Percentiles rank a stretch among this genome's conserved stretches.
phyloP scores from a whole-genome alignment of 2,113 vertebrate species.

The Vimba vimba region DNA sequence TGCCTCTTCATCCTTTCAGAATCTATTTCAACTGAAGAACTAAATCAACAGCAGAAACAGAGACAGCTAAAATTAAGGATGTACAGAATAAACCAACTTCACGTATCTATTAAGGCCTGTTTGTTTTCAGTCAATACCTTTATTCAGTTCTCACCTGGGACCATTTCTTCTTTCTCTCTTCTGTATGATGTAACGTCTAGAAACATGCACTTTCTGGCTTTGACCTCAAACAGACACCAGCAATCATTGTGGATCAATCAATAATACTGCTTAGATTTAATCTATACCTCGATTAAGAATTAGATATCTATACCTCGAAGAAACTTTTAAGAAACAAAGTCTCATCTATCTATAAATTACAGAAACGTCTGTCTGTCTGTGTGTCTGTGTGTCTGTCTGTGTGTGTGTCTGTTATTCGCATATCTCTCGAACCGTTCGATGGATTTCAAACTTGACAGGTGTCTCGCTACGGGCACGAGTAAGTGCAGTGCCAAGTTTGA shows the following conservation, averaged over 20 bases:
- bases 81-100: background rate
- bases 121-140: constrained; percentile 1
- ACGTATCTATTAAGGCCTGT: background rate
- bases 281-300: too few relatives aligned
- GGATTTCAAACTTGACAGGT: too few relatives aligned
- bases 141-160: background rate
- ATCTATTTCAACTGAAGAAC: background rate
- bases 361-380: too few relatives aligned
- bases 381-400: too few relatives aligned
- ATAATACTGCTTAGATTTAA: background rate
- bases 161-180: background rate
- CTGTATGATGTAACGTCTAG: constrained; percentile 10
- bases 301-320: background rate
- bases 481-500: too few relatives aligned
- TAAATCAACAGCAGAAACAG: background rate
- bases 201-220: background rate
- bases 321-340: too few relatives aligned
- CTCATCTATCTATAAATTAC: too few relatives aligned
- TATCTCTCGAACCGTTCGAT: too few relatives aligned
- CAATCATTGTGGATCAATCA: background rate
- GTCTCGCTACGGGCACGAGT: too few relatives aligned
- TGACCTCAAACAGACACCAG: background rate
- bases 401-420: too few relatives aligned
- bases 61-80: background rate
- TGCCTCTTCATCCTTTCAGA: background rate